phyloP scores from a whole-genome alignment of 1,140 invertebrate species.

The Drosophila bipectinata region DNA sequence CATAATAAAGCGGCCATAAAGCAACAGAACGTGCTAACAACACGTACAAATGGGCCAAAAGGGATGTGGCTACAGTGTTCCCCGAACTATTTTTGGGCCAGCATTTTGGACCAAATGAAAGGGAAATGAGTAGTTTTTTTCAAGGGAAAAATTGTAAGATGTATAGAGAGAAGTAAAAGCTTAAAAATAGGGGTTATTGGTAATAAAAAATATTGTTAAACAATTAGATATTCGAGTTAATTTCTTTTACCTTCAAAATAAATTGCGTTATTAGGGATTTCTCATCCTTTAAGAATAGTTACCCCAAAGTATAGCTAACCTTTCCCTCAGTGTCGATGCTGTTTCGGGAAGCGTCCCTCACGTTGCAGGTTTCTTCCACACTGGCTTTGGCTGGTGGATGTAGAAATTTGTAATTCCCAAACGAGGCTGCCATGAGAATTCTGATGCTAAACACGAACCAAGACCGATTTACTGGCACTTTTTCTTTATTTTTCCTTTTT shows the following conservation, averaged over 20 bases:
- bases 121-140: slow-evolving; percentile 4
- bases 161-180: no score
- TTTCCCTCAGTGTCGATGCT: slow-evolving; percentile 5
- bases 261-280: no score
- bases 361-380: slow-evolving; percentile 10
- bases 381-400: slow-evolving; percentile 20
- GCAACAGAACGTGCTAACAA: slow-evolving; percentile 74
- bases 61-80: slow-evolving; percentile 37
- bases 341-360: slow-evolving; percentile 34
- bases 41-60: slow-evolving; percentile 80
- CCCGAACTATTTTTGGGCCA: slow-evolving; percentile 42
- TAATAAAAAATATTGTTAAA: no score
- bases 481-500: slow-evolving; percentile 42
- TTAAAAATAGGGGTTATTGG: no score
- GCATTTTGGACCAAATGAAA: slow-evolving; percentile 4
- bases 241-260: no score
- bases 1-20: slow-evolving; percentile 80
- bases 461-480: slow-evolving; percentile 70
- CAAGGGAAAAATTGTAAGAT: no score
- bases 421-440: slow-evolving; percentile 44
- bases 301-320: not conserved
- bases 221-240: no score
- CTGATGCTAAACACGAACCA: slow-evolving; percentile 77
- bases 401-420: slow-evolving; percentile 67
- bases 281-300: not conserved